These are phyloP conservation scores for Patella depressa DNA, from an alignment of 2,888 invertebrate species.

Conservation along the genomic window DNA sequence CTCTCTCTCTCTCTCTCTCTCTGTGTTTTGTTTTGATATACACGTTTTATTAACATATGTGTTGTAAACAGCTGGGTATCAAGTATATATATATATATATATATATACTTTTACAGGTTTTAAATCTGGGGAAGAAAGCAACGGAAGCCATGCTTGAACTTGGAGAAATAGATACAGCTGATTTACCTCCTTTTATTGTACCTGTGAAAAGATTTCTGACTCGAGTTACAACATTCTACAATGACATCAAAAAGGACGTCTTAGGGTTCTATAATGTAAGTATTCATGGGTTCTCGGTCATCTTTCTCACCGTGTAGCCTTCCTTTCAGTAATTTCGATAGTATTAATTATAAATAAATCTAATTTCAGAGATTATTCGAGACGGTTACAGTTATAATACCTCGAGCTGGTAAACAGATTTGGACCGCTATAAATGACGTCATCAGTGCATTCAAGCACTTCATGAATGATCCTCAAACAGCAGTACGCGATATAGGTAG, in stretches of 20 bases:
- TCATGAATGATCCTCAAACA: conserved; percentile 41
- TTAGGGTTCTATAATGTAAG: conserved; percentile 52
- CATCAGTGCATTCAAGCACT: conserved; percentile 36
- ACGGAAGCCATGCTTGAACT: conserved; percentile 34
- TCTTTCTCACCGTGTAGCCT: no score
- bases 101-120: conserved; percentile 31
- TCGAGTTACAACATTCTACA: conserved; percentile 42
- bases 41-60: no score
- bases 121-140: conserved; percentile 32
- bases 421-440: conserved; percentile 39
- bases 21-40: no score
- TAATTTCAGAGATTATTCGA: conserved; percentile 39
- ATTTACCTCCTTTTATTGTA: conserved; percentile 40
- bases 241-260: conserved; percentile 50
- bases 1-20: no score
- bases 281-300: neutral
- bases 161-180: conserved; percentile 40
- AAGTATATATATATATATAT: no score
- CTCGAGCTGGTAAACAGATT: conserved; percentile 38
- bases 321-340: no score
- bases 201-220: conserved; percentile 35
- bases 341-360: neutral
- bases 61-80: no score
- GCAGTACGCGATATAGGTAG: conserved; percentile 39
- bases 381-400: conserved; percentile 41